Conservation (phyloP, 2,113 vertebrate genomes). For the Casuarius casuarius region DNA sequence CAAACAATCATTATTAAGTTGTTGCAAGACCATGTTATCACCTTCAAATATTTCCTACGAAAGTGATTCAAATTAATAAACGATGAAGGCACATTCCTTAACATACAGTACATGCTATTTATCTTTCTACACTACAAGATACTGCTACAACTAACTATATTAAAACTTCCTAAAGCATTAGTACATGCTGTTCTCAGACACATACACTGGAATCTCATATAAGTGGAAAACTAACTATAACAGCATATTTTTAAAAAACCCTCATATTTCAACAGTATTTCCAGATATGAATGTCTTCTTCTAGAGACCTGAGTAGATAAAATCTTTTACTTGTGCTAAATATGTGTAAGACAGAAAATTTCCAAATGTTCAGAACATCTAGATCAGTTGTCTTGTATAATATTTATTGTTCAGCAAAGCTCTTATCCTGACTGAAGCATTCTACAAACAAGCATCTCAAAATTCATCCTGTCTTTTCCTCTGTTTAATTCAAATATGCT, state of each 20-base stretch:
- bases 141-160: background rate
- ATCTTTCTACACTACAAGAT: conserved; percentile 38
- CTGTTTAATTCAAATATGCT: background rate
- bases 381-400: background rate
- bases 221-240: background rate
- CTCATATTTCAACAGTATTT: background rate
- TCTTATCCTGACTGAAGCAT: background rate
- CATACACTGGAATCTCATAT: background rate
- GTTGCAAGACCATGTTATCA: conserved; percentile 66
- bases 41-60: conserved; percentile 68
- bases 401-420: background rate
- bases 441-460: background rate
- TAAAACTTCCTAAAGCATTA: background rate
- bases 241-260: background rate
- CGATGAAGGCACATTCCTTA: conserved; percentile 60
- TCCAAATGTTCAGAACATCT: background rate
- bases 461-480: background rate
- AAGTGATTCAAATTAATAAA: conserved; percentile 51
- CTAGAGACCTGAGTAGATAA: background rate
- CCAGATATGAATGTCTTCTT: background rate
- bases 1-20: conserved; percentile 43
- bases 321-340: background rate
- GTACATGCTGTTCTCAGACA: conserved; percentile 30
- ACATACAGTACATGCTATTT: conserved; percentile 37
- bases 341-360: background rate